Base-by-base conservation (phyloP, 2,113 vertebrate genomes). In the Cyprinodon brontotheroides region DNA sequence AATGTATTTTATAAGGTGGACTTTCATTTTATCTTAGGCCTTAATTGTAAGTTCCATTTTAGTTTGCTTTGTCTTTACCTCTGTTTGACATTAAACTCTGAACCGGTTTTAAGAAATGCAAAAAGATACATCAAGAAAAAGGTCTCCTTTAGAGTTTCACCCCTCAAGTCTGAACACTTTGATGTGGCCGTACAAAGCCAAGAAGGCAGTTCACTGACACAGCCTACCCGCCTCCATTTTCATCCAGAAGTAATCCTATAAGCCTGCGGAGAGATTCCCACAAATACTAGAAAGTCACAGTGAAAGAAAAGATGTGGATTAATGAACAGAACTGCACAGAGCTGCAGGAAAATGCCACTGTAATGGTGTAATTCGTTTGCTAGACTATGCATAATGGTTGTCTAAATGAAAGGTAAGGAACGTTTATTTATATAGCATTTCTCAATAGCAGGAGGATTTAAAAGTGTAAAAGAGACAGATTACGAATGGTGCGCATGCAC, bases 81-180 rank as follows among this genome's bases (percentile, higher is more conserved):
- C 57, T 47, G 71, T 43, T 47, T 12, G 13, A 64, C 48, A 29
- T 59, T 22, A 48, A 29, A 8, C 40, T 59, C 48, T 50, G 5
- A 69, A 69, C 36, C 22, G 13, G 12, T 61, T 66, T 61, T 41
- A 50, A 67, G 43, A 65, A 68, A 39, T 36, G 22, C 37, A 29
- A 53, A 38, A 63, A 63, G 76, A 76, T 20, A 38, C 67, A 47
- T n/a, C 70, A 57, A 80, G 70, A 11, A 67, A 79, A 29, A 72
- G 82, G 15, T 67, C 69, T 36, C 82, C 79, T 75, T 64, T 17
- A 71, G 68, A 75, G 67, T 65, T 66, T 88, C 71, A 29, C 73
- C 68, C 72, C 48, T 82, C 75, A 74, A 88, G 74, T 73, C 67
- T 8, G 10, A 62, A 12, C 53, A 14, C 86, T 90, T 88, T 89